phyloP scores from a whole-genome alignment of 1,140 invertebrate species.

The Coptotermes formosanus region DNA sequence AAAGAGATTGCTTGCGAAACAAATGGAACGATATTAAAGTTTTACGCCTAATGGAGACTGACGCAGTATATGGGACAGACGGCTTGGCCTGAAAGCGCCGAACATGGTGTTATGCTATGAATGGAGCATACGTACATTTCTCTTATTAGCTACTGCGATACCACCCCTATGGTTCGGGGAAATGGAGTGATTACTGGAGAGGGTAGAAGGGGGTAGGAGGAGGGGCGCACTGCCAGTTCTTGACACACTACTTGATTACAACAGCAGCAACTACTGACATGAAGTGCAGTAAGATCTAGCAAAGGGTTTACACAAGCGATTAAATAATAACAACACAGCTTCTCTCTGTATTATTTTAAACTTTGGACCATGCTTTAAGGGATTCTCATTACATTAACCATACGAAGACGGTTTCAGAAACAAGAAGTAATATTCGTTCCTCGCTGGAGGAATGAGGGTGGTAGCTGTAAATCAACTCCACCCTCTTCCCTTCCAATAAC shows the following conservation, averaged over 20 bases:
- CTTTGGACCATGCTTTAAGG: background rate
- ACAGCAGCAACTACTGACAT: background rate
- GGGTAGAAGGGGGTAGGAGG: too few relatives aligned
- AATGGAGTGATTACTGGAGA: background rate
- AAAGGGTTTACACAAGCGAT: conserved; percentile 3
- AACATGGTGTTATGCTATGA: too few relatives aligned
- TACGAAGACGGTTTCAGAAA: background rate
- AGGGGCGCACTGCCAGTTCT: background rate
- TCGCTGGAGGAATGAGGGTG: background rate
- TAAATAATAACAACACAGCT: conserved; percentile 2
- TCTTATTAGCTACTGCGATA: background rate
- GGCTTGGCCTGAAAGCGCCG: too few relatives aligned
- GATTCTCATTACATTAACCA: background rate
- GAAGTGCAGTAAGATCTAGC: background rate
- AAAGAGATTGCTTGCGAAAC: too few relatives aligned
- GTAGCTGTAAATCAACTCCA: background rate
- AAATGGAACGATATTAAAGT: too few relatives aligned
- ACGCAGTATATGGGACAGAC: too few relatives aligned
- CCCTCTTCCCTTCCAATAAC: background rate
- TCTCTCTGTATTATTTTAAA: conserved; percentile 5
- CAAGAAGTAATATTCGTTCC: background rate
- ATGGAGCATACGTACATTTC: too few relatives aligned
- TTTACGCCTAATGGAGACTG: too few relatives aligned
- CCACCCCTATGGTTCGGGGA: background rate
- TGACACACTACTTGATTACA: background rate